Evolutionary conservation across 2,113 vertebrate genomes (phyloP).

Genomic region (Camelus bactrianus): DNA sequence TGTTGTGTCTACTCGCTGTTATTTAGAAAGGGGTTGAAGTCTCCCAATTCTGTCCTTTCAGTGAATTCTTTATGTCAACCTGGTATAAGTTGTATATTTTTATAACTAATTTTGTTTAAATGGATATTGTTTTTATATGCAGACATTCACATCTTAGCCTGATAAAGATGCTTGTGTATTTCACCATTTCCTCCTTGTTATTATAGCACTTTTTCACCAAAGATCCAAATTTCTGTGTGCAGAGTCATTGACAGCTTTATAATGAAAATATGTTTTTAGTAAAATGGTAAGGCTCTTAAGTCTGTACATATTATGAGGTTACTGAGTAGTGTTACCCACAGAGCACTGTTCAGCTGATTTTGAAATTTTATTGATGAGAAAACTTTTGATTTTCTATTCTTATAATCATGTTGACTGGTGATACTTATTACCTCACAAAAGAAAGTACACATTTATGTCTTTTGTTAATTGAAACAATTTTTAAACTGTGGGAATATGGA

Average conservation of each 20-base stretch:
- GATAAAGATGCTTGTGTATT: not conserved
- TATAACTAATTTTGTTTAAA: not conserved
- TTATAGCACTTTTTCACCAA: not conserved
- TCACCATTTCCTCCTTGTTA: not conserved
- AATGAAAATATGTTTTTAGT: conserved; percentile 41
- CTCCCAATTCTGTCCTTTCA: not conserved
- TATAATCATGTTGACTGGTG: not conserved
- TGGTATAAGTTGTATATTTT: not conserved
- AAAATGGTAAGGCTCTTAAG: conserved; percentile 35
- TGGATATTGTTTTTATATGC: not conserved
- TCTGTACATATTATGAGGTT: conserved; percentile 32
- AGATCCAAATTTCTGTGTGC: not conserved
- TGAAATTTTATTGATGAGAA: conserved; percentile 52
- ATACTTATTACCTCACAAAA: not conserved
- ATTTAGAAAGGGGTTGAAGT: not conserved
- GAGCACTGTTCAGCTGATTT: not conserved
- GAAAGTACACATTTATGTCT: not conserved
- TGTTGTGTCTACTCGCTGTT: not conserved
- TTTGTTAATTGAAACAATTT: not conserved
- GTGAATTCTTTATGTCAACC: not conserved
- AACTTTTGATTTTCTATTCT: conserved; percentile 48
- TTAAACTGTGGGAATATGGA: not conserved
- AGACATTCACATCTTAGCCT: not conserved
- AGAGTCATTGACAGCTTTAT: not conserved
- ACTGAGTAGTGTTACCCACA: not conserved